Evolutionary conservation across 2,113 vertebrate genomes (phyloP), one percentile per base, ranked within the genome.

Genomic region (Geococcyx californianus): DNA sequence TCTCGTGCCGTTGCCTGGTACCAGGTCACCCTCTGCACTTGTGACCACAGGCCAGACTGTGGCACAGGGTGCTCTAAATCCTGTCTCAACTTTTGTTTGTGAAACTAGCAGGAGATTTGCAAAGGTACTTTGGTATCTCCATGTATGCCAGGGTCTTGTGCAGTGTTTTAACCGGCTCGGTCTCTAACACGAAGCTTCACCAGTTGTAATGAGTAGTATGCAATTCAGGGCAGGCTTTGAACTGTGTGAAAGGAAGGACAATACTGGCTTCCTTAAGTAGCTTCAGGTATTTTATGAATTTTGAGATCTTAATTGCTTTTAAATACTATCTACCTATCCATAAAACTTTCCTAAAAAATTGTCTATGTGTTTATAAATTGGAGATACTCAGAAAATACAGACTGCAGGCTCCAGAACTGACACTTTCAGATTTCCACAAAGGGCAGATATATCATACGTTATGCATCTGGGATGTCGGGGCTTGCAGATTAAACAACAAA

Each of bases 221-320:
- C 31, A 47, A 20, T 63, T 76, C 40, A 31, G 9, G 8, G 20
- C 31, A 47, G 66, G 29, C 38, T 75, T 85, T 82, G 75, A 36
- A 12, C 38, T 75, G 2, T n/a, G 18, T 60, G 25, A 52, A 76
- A 40, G 23, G 55, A 68, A 66, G 47, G n/a, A 28, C 29, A 69
- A 24, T 52, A 17, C 16, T 76, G n/a, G 9, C 38, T 67, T 94
- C 40, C 9, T 52, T 90, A 88, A 52, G 29, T 40, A 64, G 28
- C 45, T 90, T 80, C 29, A 64, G 44, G 40, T 80, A 33, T 80
- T 91, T 81, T 75, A 56, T 5, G 70, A 29, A 77, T 79, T 96
- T 58, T 80, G 47, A 81, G 58, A 67, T 93, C 54, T 93, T 97
- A 94, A 84, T 95, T 95, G 60, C 28, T 73, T 29, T 73, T 60